Conservation (phyloP, 2,113 vertebrate species). For the Atrichornis clamosus region DNA sequence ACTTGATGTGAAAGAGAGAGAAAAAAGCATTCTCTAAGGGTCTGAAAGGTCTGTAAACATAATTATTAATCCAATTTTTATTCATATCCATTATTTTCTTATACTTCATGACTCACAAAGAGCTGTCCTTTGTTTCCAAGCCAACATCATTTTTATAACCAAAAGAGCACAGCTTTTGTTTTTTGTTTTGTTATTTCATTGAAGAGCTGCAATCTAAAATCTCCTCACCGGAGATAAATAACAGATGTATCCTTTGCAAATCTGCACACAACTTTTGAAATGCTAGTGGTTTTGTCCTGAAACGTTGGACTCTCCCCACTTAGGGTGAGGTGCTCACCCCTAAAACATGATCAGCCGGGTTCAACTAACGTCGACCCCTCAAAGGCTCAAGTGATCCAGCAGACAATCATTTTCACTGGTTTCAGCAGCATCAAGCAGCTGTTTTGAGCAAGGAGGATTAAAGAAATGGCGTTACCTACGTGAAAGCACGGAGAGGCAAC, state of each 20-base stretch:
- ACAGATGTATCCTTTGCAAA: neutral
- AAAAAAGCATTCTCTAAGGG: neutral
- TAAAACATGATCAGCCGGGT: neutral
- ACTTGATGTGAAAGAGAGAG: neutral
- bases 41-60: neutral
- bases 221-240: neutral
- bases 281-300: neutral
- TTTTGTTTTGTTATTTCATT: neutral
- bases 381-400: neutral
- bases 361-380: neutral
- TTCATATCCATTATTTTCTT: neutral
- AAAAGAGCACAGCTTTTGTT: neutral
- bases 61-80: neutral
- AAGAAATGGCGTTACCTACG: neutral
- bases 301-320: neutral
- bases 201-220: neutral
- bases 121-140: conserved; percentile 37
- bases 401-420: neutral
- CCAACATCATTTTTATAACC: neutral
- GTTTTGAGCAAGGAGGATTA: neutral
- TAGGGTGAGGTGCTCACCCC: neutral
- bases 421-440: neutral
- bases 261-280: neutral
- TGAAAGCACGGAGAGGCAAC: neutral
- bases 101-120: neutral